Evolutionary conservation across 2,888 invertebrate species (phyloP), one percentile per base, ranked within the genome.

Genomic region (Drosophila algonquin): DNA sequence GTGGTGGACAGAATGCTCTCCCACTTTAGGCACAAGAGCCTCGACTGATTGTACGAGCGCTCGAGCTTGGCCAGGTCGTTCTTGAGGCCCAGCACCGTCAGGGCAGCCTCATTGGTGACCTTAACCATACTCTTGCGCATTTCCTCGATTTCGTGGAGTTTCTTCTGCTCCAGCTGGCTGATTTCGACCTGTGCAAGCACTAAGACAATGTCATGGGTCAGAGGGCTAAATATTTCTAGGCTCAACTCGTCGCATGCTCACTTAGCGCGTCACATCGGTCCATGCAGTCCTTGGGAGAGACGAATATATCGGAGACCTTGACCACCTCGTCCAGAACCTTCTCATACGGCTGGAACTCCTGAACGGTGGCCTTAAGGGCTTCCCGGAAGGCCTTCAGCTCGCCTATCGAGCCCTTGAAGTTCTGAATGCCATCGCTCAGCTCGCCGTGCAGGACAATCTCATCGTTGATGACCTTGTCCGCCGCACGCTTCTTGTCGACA

Each of bases 111-210:
- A 59, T 90, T 91, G 0, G 91, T 90, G 24, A 91, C 77, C 60
- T 90, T 90, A 1, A 92, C 80, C 90, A 92, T 92, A 8, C 83
- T 75, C 44, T 87, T 80, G n/a, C 91, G 90, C 86, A 92, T 89
- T 8, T 88, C 76, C 67, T 92, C 92, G 40, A 92, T 92, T 68
- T 90, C 87, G 57, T 84, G 76, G 1, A 90, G 62, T 55, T 90
- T 91, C 46, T 81, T 57, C 8, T 83, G 79, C 68, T 91, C 90
- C 69, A 91, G 73, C 7, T 90, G 80, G 1, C 75, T 74, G 35
- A 92, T 91, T 73, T 92, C 92, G 4, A 88, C 81, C 59, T 92
- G 92, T 2, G 92, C 90, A 1, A 92, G 73, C 92, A 92, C 92
- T 92, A 12, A 12, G 18, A 9, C 8, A 32, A 18, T 0, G 45